Evolutionary conservation across 2,888 invertebrate genomes (phyloP), one percentile per base, ranked within the genome.

Genomic region (Cyclophora punctaria): DNA sequence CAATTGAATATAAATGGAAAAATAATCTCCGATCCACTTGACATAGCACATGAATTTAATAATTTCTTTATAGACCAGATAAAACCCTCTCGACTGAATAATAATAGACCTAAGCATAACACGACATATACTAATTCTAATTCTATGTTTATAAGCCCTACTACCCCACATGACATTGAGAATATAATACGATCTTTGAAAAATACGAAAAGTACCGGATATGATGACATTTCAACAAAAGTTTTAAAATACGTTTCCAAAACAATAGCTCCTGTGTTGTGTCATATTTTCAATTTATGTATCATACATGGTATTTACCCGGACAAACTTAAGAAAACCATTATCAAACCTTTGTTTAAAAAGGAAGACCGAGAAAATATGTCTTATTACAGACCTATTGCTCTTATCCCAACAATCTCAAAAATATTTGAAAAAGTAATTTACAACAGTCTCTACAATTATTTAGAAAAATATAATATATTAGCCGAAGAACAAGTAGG

Each of bases 161-260:
- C 48, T 5, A 7, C 44, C 7, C 51, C 52, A 5, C 7, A 35
- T 2, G 51, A 53, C 7, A 51, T 56, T 6, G 5, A 48, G 45
- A 44, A 42, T 44, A 44, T 46, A 5, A 57, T 57, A 37, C 35
- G 35, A 3, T 35, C 7, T 6, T 20, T 57, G 44, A 55, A 58
- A 48, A 55, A 47, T 35, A 49, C 51, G 2, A 53, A 51, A 7
- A 56, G 53, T 40, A 43, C 46, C 1, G 55, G 57, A 2, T 50
- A 50, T 47, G 57, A 58, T 45, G 50, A 46, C 3, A 44, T 58
- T 33, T 37, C 20, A 6, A 50, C 53, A 0, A 48, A 49, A 35
- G 48, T 55, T n/a, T 0, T 58, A 35, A 58, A 58, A 50, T 45
- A 35, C 2, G 46, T 46, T 35, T 35, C 46, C 4, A n/a, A 7